Evolutionary conservation across 2,888 invertebrate genomes (phyloP).

Genomic region (Andrena dorsata): DNA sequence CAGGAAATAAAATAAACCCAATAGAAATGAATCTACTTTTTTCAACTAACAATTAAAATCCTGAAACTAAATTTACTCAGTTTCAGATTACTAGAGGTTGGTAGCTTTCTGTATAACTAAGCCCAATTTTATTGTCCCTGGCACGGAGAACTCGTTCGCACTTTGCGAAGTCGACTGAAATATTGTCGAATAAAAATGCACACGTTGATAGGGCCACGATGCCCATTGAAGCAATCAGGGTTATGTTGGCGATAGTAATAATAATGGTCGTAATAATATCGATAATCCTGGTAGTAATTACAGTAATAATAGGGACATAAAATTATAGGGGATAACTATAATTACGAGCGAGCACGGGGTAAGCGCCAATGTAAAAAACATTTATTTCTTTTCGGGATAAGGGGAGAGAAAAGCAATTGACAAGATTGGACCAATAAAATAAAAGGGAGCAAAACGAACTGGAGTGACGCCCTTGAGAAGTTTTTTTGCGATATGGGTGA

Average conservation of each 20-base stretch:
- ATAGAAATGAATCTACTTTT: too few relatives aligned
- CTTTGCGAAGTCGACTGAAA: not conserved
- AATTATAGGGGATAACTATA: constrained; percentile 41
- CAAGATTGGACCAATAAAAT: not conserved
- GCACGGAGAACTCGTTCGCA: not conserved
- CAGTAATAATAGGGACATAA: constrained; percentile 40
- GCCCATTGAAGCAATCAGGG: not conserved
- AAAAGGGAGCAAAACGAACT: not conserved
- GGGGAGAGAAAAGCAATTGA: constrained; percentile 11
- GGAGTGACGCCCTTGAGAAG: not conserved
- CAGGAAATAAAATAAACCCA: too few relatives aligned
- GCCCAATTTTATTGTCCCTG: not conserved
- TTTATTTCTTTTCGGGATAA: constrained; percentile 23
- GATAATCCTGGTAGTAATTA: constrained; percentile 42
- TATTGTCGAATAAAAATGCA: not conserved
- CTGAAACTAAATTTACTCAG: not conserved
- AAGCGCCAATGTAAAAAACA: constrained; percentile 24
- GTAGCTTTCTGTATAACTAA: too few relatives aligned
- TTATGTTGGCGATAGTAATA: constrained; percentile 12
- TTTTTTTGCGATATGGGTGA: not conserved
- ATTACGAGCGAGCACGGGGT: constrained; percentile 29
- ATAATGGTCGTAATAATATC: constrained; percentile 38
- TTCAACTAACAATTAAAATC: not conserved
- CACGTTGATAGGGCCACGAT: not conserved
- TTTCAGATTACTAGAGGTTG: not conserved